Base-by-base conservation (phyloP, 2,113 vertebrate genomes). In the Cephalopterus ornatus region DNA sequence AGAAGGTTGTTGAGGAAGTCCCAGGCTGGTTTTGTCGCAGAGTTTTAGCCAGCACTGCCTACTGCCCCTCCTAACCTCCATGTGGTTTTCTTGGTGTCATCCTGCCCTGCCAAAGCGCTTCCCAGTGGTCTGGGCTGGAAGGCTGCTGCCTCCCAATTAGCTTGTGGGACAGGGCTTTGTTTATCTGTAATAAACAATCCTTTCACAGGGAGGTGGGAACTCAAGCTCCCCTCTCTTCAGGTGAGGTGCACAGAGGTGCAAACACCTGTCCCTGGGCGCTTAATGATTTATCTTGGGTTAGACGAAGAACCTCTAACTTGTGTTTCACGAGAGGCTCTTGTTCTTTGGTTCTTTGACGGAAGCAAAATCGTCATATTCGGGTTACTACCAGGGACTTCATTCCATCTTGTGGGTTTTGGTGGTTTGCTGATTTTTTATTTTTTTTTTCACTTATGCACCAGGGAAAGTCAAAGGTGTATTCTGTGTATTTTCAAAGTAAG, bases 361-460 rank as follows among this genome's bases (percentile, higher is more conserved):
- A 74, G 42, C 26, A 46, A 23, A 58, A 41, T 5, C 8, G 19
- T 21, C 33, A 0, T 19, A 10, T 50, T 63, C 0, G 2, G 8
- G 12, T 66, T 77, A 13, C 37, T 50, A 2, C 9, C 7, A 21
- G 10, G 24, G 35, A 5, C 21, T 44, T 42, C 2, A 3, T 62
- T 61, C 30, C 37, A 3, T 49, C 44, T 28, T 21, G 3, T 0
- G 0, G 2, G 6, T 68, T 50, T 39, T 61, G 30, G 33, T 16
- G 8, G 3, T 52, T 58, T 78, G 35, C 4, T 8, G 12, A 3
- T 28, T 24, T 65, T 23, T 24, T 65, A 26, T 11, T 41, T 72
- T 72, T 65, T 30, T 22, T 20, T 14, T 8, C 8, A 35, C 10
- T 55, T 41, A 4, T 0, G 13, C 20, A 19, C 17, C 3, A 18